phyloP scores from a whole-genome alignment of 2,888 invertebrate genomes.

The Mechanitis messenoides region DNA sequence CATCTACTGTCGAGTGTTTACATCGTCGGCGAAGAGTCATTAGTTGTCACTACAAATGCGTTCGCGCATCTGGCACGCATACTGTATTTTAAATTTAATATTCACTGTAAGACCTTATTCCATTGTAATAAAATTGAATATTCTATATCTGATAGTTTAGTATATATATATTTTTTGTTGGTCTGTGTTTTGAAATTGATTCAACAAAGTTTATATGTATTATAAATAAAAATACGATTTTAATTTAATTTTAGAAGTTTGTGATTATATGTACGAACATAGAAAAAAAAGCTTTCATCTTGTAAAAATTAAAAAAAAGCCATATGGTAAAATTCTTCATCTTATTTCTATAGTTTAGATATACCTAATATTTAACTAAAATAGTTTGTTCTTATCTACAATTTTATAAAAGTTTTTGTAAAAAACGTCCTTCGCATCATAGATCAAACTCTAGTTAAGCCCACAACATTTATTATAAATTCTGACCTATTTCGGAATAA shows the following conservation, averaged over 20 bases:
- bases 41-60: constrained; percentile 62
- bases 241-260: too few species aligned
- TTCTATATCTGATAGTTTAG: constrained; percentile 4
- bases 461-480: constrained; percentile 10
- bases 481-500: constrained; percentile 23
- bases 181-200: constrained; percentile 44
- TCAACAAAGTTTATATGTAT: constrained; percentile 39
- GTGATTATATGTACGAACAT: too few species aligned
- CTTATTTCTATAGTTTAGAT: too few species aligned
- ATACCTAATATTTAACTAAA: too few species aligned
- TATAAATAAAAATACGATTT: constrained; percentile 34
- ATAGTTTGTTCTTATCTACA: too few species aligned
- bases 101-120: constrained; percentile 8
- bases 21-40: constrained; percentile 69
- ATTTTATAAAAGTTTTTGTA: too few species aligned
- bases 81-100: constrained; percentile 31
- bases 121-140: constrained; percentile 17
- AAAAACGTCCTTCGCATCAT: neutral
- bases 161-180: neutral
- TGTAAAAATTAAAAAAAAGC: too few species aligned
- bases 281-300: too few species aligned
- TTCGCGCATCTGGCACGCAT: constrained; percentile 63
- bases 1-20: constrained; percentile 60
- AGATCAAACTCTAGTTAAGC: neutral
- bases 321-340: too few species aligned